Conservation (phyloP, 2,888 invertebrate genomes). For the Fissipunctia ypsillon region DNA sequence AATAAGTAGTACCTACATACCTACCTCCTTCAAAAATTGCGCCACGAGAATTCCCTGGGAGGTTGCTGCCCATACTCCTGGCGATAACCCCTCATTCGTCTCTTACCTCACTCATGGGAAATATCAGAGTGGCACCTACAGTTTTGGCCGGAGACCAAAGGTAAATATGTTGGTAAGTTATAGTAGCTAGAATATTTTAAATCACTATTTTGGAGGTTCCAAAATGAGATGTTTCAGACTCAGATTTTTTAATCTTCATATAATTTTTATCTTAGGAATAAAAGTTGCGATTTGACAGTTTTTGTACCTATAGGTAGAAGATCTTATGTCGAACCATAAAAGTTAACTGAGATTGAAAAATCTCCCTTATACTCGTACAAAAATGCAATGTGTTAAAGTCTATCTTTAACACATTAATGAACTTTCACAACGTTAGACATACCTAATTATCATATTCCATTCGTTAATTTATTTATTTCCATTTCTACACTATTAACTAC, state of each 20-base stretch:
- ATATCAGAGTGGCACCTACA: conserved; percentile 50
- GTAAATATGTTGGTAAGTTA: neutral
- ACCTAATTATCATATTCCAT: conserved; percentile 41
- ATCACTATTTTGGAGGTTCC: too few relatives aligned
- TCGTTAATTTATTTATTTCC: conserved; percentile 29
- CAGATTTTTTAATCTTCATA: neutral
- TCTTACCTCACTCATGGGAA: conserved; percentile 53
- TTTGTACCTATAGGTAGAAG: too few relatives aligned
- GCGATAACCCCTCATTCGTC: conserved; percentile 44
- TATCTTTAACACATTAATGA: too few relatives aligned
- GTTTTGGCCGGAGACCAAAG: conserved; percentile 24
- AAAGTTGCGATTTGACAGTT: too few relatives aligned
- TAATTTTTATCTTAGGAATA: neutral
- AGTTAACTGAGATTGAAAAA: neutral
- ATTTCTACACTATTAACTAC: conserved; percentile 20
- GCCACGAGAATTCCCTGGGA: conserved; percentile 15
- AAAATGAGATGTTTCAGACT: neutral
- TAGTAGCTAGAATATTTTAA: neutral
- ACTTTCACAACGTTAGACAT: conserved; percentile 38
- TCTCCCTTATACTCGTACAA: neutral
- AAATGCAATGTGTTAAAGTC: conserved; percentile 10
- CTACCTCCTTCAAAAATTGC: conserved; percentile 26
- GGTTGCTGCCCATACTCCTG: conserved; percentile 7
- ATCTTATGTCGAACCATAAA: neutral
- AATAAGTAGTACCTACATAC: conserved; percentile 11